Evolutionary conservation across 2,797 vertebrate species (phyloP).

Genomic region (Falco concolor): DNA sequence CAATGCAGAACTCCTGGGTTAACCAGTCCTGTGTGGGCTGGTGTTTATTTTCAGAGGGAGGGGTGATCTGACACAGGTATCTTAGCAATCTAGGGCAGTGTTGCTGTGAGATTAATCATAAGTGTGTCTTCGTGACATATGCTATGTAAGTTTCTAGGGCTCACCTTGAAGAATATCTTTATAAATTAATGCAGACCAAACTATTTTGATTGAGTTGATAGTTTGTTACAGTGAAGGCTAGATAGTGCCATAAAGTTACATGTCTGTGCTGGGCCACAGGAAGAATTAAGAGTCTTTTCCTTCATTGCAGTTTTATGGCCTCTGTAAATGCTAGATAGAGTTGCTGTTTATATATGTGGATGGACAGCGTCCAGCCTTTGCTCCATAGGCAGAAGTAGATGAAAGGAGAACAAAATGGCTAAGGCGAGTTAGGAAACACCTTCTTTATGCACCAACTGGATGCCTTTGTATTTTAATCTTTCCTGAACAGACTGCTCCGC

Average conservation of each 20-base stretch:
- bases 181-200: neutral
- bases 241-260: accelerated
- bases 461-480: neutral
- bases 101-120: neutral
- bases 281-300: neutral
- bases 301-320: neutral
- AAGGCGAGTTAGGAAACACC: neutral
- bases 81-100: neutral
- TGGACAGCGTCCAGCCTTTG: neutral
- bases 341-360: neutral
- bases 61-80: neutral
- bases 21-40: neutral
- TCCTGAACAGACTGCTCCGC: neutral
- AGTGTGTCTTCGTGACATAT: neutral
- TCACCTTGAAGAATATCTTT: neutral
- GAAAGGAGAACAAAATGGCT: neutral
- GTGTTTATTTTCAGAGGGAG: neutral
- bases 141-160: neutral
- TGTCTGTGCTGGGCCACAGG: neutral
- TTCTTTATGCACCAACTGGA: neutral
- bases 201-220: neutral
- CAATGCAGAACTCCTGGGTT: neutral
- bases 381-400: neutral
- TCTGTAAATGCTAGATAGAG: neutral
- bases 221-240: neutral